phyloP scores from a whole-genome alignment of 2,888 invertebrate species.

The Aspidiotus destructor region DNA sequence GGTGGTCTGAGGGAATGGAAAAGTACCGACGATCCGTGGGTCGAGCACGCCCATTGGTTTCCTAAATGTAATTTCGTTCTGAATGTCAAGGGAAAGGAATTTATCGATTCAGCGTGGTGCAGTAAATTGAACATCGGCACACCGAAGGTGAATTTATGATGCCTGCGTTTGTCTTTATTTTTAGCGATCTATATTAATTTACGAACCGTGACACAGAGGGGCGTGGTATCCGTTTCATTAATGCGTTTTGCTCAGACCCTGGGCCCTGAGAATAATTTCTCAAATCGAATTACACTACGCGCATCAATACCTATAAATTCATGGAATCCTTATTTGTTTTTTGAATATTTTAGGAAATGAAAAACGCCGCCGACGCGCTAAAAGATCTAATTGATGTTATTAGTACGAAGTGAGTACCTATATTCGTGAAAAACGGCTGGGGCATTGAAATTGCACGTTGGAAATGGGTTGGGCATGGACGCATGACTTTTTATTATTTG shows the following conservation, averaged over 20 bases:
- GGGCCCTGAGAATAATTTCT: too few species aligned
- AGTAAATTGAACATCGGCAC: slow-evolving; percentile 9
- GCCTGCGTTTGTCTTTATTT: not conserved
- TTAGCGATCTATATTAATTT: not conserved
- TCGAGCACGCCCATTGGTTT: slow-evolving; percentile 89
- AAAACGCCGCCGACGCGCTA: slow-evolving; percentile 1
- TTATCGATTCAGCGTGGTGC: slow-evolving; percentile 48
- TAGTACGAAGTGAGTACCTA: slow-evolving; percentile 13
- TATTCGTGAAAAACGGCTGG: too few species aligned
- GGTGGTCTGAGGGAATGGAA: slow-evolving; percentile 93
- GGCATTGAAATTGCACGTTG: too few species aligned
- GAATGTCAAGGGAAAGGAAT: slow-evolving; percentile 68
- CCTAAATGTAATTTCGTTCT: slow-evolving; percentile 72
- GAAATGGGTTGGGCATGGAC: not conserved
- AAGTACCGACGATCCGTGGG: slow-evolving; percentile 82
- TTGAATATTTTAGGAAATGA: slow-evolving; percentile 8
- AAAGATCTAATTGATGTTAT: slow-evolving; percentile 21
- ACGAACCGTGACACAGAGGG: too few species aligned
- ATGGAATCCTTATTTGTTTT: not conserved
- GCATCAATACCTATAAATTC: not conserved
- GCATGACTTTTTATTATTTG: not conserved
- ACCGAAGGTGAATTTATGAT: slow-evolving; percentile 3
- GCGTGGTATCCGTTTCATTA: too few species aligned
- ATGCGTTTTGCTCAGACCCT: too few species aligned
- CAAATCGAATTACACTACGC: too few species aligned